Evolutionary conservation across 2,888 invertebrate genomes (phyloP).

Genomic region (Gandaritis pyraliata): DNA sequence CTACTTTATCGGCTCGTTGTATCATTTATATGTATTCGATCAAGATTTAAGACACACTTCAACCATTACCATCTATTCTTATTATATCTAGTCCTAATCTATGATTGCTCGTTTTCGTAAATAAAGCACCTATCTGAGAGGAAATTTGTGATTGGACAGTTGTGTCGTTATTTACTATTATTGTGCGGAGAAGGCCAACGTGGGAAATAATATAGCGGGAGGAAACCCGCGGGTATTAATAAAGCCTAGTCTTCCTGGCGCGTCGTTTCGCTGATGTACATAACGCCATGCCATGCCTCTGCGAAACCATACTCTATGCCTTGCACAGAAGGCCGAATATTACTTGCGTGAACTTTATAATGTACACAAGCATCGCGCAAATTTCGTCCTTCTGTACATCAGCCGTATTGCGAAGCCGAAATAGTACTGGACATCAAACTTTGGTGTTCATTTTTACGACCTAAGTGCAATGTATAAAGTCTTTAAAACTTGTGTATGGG

Average conservation of each 20-base stretch:
- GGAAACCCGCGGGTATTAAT: constrained; percentile 13
- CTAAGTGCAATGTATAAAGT: too few relatives aligned
- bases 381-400: not conserved
- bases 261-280: not conserved
- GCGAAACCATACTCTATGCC: not conserved
- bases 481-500: too few relatives aligned
- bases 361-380: not conserved
- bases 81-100: constrained; percentile 48
- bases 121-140: constrained; percentile 67
- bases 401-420: not conserved
- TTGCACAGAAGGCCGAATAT: not conserved
- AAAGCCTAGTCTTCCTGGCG: constrained; percentile 4
- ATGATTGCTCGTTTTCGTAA: constrained; percentile 60
- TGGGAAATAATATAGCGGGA: constrained; percentile 31
- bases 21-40: constrained; percentile 57
- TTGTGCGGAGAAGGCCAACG: constrained; percentile 52
- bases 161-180: constrained; percentile 45
- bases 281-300: not conserved
- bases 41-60: constrained; percentile 56
- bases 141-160: constrained; percentile 60
- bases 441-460: not conserved
- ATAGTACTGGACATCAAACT: not conserved
- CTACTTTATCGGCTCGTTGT: constrained; percentile 61
- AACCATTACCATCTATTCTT: constrained; percentile 47
- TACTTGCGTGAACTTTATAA: not conserved